These are phyloP conservation scores for Condylura cristata DNA, from an alignment of 2,113 vertebrate species.

Conservation along the genomic window DNA sequence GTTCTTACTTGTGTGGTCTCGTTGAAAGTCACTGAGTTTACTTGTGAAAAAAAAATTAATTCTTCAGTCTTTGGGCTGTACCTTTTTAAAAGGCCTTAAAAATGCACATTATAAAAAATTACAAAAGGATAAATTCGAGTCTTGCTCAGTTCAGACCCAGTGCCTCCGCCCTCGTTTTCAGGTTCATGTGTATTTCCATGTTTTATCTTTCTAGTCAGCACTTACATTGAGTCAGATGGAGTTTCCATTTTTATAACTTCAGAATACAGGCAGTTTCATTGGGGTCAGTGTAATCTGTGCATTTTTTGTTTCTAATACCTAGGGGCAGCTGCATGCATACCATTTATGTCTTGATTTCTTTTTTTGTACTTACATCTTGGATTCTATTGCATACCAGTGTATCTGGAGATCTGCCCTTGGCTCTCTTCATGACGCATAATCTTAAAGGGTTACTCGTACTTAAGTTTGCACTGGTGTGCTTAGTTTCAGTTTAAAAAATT, in stretches of 20 bases:
- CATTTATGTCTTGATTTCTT: neutral
- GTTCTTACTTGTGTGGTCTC: neutral
- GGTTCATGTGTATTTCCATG: neutral
- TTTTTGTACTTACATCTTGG: neutral
- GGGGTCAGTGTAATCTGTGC: neutral
- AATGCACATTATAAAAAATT: neutral
- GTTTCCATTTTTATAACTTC: neutral
- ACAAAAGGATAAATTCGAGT: neutral
- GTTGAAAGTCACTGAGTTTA: slow-evolving; percentile 16
- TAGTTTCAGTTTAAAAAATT: slow-evolving; percentile 9
- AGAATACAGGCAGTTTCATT: neutral
- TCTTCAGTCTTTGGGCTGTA: neutral
- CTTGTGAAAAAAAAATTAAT: slow-evolving; percentile 5
- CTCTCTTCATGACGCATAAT: neutral
- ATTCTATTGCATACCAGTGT: neutral
- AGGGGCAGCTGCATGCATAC: neutral
- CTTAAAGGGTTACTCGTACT: neutral
- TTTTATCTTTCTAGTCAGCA: neutral
- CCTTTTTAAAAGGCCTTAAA: neutral
- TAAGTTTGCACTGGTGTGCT: neutral
- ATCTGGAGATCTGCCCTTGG: neutral
- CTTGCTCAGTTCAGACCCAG: neutral
- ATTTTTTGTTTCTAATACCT: neutral
- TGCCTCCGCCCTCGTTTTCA: neutral
- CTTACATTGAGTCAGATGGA: neutral